phyloP scores from a whole-genome alignment of 2,888 invertebrate genomes.

The Limnephilus rhombicus region DNA sequence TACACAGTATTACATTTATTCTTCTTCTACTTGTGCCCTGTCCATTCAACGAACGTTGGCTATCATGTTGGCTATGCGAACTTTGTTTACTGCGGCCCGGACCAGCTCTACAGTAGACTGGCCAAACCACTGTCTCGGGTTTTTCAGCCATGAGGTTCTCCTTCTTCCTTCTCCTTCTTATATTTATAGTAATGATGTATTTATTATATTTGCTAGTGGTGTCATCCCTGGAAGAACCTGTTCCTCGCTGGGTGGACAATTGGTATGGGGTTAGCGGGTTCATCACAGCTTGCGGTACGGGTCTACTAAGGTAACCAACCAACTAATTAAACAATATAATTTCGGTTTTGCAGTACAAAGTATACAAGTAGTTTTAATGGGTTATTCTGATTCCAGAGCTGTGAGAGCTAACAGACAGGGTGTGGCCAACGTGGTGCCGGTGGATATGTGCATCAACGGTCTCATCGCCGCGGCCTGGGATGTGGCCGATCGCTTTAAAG shows the following conservation, averaged over 20 bases:
- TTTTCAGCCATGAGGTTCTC: no score
- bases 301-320: conserved; percentile 74
- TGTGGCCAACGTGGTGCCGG: conserved; percentile 86
- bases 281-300: conserved; percentile 81
- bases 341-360: no score
- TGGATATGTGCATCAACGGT: conserved; percentile 84
- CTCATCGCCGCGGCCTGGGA: conserved; percentile 82
- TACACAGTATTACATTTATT: no score
- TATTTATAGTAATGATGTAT: neutral
- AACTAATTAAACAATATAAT: neutral
- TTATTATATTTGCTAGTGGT: conserved; percentile 72
- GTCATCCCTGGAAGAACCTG: conserved; percentile 80
- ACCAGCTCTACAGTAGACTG: no score
- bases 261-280: conserved; percentile 86
- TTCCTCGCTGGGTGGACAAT: conserved; percentile 88
- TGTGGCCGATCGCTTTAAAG: conserved; percentile 70
- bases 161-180: no score
- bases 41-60: no score
- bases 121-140: no score
- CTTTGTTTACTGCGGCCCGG: no score
- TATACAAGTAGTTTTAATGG: neutral
- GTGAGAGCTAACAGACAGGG: conserved; percentile 77
- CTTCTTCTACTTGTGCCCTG: no score
- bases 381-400: conserved; percentile 36
- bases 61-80: no score